Conservation (phyloP, 2,797 vertebrate genomes). For the Carduelis carduelis region DNA sequence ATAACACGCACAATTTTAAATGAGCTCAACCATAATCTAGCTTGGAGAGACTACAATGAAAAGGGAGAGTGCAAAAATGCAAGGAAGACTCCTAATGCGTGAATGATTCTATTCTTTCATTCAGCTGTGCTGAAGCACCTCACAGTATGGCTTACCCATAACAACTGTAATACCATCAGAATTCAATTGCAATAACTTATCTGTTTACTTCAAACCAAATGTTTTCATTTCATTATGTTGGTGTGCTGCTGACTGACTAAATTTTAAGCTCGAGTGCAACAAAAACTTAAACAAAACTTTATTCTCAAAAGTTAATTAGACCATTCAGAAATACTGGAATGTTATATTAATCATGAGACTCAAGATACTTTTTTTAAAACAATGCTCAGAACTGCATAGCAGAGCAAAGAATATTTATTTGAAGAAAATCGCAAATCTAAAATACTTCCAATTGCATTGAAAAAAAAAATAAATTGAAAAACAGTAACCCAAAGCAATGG, state of each 20-base stretch:
- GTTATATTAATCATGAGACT: conserved; percentile 38
- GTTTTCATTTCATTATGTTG: conserved; percentile 10
- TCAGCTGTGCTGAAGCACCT: not conserved
- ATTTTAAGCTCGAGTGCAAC: conserved; percentile 38
- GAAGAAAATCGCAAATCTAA: not conserved
- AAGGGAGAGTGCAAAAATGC: not conserved
- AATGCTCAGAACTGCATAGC: not conserved
- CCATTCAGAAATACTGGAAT: conserved; percentile 56
- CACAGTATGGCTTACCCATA: not conserved
- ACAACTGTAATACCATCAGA: not conserved
- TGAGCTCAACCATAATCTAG: not conserved
- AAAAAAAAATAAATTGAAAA: not conserved
- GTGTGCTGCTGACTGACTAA: conserved; percentile 6
- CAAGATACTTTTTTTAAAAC: conserved; percentile 20
- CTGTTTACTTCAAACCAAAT: conserved; percentile 46
- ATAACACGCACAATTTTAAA: not conserved
- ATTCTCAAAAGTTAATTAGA: conserved; percentile 40
- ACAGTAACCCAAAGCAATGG: not conserved
- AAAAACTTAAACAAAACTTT: conserved; percentile 36
- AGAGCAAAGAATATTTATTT: not conserved
- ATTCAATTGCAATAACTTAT: not conserved
- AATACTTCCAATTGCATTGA: not conserved
- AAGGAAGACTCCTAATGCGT: not conserved
- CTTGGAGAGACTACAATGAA: not conserved
- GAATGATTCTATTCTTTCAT: not conserved